These are phyloP conservation scores for Hydrotaea diabolus DNA, from an alignment of 2,888 invertebrate species.

Conservation along the genomic window DNA sequence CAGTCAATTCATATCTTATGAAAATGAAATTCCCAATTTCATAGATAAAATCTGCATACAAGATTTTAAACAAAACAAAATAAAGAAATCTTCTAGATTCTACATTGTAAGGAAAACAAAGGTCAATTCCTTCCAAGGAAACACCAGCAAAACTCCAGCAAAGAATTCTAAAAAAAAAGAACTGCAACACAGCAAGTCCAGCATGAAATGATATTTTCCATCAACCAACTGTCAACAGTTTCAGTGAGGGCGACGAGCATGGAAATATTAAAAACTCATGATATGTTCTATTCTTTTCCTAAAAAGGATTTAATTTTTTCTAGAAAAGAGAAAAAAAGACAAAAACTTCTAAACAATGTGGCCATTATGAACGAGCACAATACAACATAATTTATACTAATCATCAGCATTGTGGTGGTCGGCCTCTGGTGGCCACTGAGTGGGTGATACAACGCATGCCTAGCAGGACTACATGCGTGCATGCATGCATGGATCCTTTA, in stretches of 20 bases:
- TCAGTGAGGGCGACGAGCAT: constrained; percentile 28
- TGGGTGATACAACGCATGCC: constrained; percentile 47
- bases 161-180: constrained; percentile 50
- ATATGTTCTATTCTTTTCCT: constrained; percentile 30
- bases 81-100: no score
- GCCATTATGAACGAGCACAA: constrained; percentile 41
- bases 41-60: constrained; percentile 51
- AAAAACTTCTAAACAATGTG: constrained; percentile 15
- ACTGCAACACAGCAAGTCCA: constrained; percentile 27
- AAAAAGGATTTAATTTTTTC: constrained; percentile 52
- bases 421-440: constrained; percentile 22
- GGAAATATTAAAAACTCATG: constrained; percentile 47
- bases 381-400: constrained; percentile 51
- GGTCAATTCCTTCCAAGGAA: neutral
- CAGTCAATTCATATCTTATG: constrained; percentile 18
- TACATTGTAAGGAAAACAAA: neutral
- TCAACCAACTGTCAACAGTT: constrained; percentile 60
- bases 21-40: constrained; percentile 43
- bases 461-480: neutral
- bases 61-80: no score
- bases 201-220: constrained; percentile 53
- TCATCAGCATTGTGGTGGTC: constrained; percentile 45
- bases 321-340: neutral
- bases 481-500: constrained; percentile 18
- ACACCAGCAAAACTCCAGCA: constrained; percentile 33